Conservation (phyloP, 2,113 vertebrate genomes). For the Hippolais icterina region DNA sequence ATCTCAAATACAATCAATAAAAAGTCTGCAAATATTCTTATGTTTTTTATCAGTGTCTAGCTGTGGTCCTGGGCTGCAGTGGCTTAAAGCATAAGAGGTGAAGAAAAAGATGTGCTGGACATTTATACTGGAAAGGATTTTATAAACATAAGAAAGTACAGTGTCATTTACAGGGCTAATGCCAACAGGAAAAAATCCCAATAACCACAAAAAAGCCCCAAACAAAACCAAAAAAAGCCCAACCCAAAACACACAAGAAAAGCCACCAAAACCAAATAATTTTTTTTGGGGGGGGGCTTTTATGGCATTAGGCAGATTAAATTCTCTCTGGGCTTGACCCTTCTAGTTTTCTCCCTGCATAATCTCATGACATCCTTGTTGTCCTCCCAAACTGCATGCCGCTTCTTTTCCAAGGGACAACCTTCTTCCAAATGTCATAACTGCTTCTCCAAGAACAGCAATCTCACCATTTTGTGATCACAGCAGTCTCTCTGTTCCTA, state of each 20-base stretch:
- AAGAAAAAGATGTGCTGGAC: background rate
- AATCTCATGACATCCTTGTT: accelerated
- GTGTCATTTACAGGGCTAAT: background rate
- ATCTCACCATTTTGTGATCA: background rate
- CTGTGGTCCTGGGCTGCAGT: background rate
- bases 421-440: background rate
- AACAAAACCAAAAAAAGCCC: background rate
- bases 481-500: background rate
- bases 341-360: background rate
- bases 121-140: background rate
- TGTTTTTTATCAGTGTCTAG: background rate
- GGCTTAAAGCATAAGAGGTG: background rate
- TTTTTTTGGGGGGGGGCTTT: background rate
- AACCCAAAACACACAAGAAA: background rate
- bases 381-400: background rate
- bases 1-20: background rate
- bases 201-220: background rate
- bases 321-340: background rate
- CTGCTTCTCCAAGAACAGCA: background rate
- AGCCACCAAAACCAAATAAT: background rate
- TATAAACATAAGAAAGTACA: background rate
- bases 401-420: background rate
- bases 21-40: background rate
- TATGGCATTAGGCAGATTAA: background rate
- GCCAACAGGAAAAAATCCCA: background rate